Percentiles rank a stretch among this genome's conserved stretches.
Evolutionary conservation across 2,113 vertebrate species (phyloP).

Genomic region (Micromys minutus): DNA sequence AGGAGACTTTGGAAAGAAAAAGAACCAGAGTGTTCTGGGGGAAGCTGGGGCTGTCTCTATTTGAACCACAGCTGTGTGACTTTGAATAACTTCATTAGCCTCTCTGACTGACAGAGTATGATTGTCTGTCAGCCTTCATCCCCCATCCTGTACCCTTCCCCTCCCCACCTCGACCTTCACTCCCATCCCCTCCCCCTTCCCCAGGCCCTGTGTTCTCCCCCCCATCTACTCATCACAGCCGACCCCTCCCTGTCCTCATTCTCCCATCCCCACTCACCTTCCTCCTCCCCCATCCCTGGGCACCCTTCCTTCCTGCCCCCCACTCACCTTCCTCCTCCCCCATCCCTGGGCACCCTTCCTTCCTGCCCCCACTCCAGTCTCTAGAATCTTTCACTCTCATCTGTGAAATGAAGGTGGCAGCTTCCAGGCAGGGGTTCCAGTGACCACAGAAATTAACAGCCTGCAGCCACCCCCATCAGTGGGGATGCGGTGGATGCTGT

Average conservation of each 20-base stretch:
- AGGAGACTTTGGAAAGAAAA: no score
- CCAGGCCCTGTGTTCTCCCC: no score
- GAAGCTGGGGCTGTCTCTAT: not conserved
- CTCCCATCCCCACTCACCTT: no score
- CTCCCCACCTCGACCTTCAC: no score
- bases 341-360: fast-evolving
- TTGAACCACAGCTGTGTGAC: not conserved
- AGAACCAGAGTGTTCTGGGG: not conserved
- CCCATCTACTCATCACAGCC: no score
- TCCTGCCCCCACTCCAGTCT: no score
- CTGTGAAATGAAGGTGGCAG: not conserved
- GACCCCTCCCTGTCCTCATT: no score
- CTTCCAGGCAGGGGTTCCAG: not conserved
- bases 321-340: not conserved
- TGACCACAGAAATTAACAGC: not conserved
- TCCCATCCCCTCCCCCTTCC: no score
- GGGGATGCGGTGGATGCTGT: not conserved
- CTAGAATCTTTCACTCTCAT: no score
- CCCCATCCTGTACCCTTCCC: no score
- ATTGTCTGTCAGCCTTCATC: not conserved
- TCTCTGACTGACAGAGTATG: not conserved
- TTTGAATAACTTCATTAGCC: constrained; percentile 1
- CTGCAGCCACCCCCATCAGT: not conserved
- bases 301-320: no score
- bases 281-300: no score